A percentile compares a stretch with the other conserved stretches of the same genome.
Evolutionary conservation across 2,113 vertebrate species (phyloP).

Genomic region (Chroicocephalus ridibundus): DNA sequence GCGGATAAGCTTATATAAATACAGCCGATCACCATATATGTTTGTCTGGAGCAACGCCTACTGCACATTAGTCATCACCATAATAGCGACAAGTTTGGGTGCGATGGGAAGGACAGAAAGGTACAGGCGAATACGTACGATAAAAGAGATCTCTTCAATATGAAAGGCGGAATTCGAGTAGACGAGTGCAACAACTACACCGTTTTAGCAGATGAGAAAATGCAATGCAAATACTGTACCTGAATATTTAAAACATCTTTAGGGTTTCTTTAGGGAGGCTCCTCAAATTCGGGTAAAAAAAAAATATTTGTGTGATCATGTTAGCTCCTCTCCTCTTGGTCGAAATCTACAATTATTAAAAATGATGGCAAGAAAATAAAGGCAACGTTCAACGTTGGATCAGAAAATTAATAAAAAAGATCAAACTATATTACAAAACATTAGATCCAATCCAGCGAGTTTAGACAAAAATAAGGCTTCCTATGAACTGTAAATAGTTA

Average conservation of each 20-base stretch:
- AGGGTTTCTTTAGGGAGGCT: constrained; percentile 39
- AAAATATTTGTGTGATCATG: neutral
- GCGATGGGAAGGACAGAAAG: neutral
- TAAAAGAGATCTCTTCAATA: neutral
- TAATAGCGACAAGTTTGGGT: neutral
- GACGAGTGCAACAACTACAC: neutral
- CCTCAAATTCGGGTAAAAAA: neutral
- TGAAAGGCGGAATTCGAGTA: neutral
- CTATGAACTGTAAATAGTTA: constrained; percentile 22
- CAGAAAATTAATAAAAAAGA: neutral
- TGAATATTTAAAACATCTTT: neutral
- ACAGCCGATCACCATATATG: neutral
- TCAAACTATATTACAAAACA: neutral
- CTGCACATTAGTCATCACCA: neutral
- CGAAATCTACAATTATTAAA: neutral
- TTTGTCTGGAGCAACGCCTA: neutral
- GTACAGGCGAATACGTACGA: neutral
- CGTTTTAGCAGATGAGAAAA: constrained; percentile 1
- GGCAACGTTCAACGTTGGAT: fast-evolving
- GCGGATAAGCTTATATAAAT: neutral
- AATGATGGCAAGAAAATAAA: neutral
- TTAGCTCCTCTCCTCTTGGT: neutral
- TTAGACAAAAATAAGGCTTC: constrained; percentile 13
- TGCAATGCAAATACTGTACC: neutral
- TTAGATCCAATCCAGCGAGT: neutral